These are phyloP conservation scores for Chymomyza amoena DNA, from an alignment of 2,888 invertebrate species.

Conservation along the genomic window DNA sequence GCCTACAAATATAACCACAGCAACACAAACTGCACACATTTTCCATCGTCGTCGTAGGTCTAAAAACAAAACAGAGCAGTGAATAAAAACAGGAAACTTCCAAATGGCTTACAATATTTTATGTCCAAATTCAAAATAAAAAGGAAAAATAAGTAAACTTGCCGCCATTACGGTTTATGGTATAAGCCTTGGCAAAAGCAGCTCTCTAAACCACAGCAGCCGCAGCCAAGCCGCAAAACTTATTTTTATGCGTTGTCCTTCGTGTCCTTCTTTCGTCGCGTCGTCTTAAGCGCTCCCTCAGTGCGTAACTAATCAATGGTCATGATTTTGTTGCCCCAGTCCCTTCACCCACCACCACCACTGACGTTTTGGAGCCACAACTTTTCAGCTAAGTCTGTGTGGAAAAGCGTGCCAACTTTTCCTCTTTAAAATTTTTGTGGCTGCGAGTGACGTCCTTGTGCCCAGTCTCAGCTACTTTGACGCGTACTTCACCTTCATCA, in stretches of 20 bases:
- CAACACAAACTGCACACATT: neutral
- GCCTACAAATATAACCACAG: neutral
- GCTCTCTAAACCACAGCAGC: slow-evolving; percentile 32
- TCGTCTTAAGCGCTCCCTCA: slow-evolving; percentile 12
- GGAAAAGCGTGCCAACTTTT: neutral
- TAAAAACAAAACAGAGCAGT: slow-evolving; percentile 4
- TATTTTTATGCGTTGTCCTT: slow-evolving; percentile 22
- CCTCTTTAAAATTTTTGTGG: neutral
- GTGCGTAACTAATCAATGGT: slow-evolving; percentile 59
- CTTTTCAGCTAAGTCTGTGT: neutral
- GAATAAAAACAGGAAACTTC: slow-evolving; percentile 1
- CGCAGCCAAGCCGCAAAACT: slow-evolving; percentile 2
- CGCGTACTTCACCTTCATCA: slow-evolving; percentile 49
- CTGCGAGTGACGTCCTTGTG: neutral
- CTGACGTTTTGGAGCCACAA: neutral
- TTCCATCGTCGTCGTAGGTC: neutral
- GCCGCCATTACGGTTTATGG: slow-evolving; percentile 34
- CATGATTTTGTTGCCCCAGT: slow-evolving; percentile 26
- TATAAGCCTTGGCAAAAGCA: neutral
- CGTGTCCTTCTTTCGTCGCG: slow-evolving; percentile 8
- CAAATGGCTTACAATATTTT: slow-evolving; percentile 32
- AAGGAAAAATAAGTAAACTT: slow-evolving; percentile 18
- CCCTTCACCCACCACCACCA: neutral
- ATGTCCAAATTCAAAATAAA: neutral
- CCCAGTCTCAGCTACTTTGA: slow-evolving; percentile 25